Conservation (phyloP, 2,797 vertebrate species). For the Eidolon dupreanum region DNA sequence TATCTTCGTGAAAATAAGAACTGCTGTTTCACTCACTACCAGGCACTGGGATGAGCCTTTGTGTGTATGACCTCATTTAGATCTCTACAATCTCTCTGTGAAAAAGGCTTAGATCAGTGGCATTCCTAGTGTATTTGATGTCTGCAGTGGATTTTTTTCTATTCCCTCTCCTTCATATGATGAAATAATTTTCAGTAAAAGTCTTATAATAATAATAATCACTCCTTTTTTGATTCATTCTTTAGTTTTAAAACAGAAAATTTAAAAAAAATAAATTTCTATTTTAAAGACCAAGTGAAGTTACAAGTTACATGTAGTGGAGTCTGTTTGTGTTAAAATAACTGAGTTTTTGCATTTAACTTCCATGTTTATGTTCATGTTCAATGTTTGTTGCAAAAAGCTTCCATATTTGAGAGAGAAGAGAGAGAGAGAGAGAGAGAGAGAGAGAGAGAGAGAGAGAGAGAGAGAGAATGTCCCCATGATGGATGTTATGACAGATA, state of each 20-base stretch:
- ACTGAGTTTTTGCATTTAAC: background rate
- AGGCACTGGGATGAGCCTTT: background rate
- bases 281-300: background rate
- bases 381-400: background rate
- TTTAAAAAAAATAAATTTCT: background rate
- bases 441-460: background rate
- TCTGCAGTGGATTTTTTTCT: background rate
- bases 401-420: background rate
- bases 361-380: background rate
- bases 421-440: background rate
- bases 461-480: background rate
- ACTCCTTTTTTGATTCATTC: background rate
- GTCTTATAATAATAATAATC: background rate
- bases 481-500: background rate
- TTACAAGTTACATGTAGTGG: background rate
- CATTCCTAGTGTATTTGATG: background rate
- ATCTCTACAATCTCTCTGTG: background rate
- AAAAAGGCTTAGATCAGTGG: background rate
- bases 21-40: background rate
- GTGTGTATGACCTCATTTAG: background rate
- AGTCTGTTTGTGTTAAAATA: background rate
- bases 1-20: background rate
- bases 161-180: background rate
- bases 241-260: slow-evolving; percentile 23
- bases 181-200: background rate